Evolutionary conservation across 2,797 vertebrate genomes (phyloP).

Genomic region (Alectoris magna): DNA sequence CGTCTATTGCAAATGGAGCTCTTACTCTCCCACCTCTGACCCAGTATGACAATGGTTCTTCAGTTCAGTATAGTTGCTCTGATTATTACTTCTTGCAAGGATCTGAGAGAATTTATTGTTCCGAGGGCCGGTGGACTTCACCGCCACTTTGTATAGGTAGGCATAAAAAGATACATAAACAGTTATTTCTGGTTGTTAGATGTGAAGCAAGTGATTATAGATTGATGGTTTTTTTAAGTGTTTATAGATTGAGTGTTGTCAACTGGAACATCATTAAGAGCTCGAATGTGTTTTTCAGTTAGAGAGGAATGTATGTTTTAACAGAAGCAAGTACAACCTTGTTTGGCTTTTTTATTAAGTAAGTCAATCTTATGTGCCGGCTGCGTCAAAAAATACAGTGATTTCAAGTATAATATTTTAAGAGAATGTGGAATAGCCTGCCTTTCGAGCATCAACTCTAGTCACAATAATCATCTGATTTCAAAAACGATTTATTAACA

Average conservation of each 20-base stretch:
- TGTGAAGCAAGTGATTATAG: background rate
- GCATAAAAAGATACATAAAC: background rate
- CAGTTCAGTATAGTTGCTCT: constrained; percentile 75
- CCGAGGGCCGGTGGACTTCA: constrained; percentile 73
- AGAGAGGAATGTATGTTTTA: background rate
- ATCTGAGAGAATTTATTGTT: constrained; percentile 67
- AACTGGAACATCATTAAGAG: background rate
- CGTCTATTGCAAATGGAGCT: constrained; percentile 70
- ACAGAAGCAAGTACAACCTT: background rate
- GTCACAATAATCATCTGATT: background rate
- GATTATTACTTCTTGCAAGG: constrained; percentile 79
- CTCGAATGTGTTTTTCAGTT: background rate
- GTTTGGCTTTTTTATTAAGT: background rate
- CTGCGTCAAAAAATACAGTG: background rate
- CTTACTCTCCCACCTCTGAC: background rate
- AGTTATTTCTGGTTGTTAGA: background rate
- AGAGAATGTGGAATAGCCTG: background rate
- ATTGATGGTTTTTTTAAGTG: background rate
- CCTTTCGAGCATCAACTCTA: background rate
- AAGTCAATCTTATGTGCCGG: background rate
- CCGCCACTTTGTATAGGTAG: constrained; percentile 80
- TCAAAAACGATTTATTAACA: background rate
- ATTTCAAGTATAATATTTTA: background rate
- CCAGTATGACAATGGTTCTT: constrained; percentile 74
- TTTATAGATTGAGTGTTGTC: background rate